Conservation (phyloP, 2,113 vertebrate genomes). For the Cavia aperea region DNA sequence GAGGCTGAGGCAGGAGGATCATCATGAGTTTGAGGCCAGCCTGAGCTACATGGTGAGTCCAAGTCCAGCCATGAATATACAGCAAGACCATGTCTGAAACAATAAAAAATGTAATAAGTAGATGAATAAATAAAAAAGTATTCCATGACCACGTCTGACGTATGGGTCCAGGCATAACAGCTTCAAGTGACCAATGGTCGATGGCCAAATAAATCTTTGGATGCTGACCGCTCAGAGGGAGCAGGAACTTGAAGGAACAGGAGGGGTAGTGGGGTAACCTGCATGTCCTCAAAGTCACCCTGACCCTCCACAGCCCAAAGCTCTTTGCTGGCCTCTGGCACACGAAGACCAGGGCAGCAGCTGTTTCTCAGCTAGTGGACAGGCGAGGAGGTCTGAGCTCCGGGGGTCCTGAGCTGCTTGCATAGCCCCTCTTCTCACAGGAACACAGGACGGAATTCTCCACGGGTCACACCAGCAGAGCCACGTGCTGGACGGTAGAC, state of each 20-base stretch:
- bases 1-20: background rate
- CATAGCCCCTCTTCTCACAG: background rate
- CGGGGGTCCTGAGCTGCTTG: background rate
- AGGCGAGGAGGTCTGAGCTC: background rate
- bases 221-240: background rate
- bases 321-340: background rate
- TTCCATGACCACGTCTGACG: no score
- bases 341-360: background rate
- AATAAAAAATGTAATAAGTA: background rate
- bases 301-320: rapidly evolving
- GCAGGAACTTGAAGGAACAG: background rate
- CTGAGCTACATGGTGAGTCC: background rate
- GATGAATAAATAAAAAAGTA: background rate
- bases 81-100: background rate
- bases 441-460: background rate
- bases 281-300: rapidly evolving
- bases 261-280: rapidly evolving
- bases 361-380: background rate
- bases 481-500: background rate
- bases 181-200: background rate
- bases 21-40: background rate
- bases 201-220: background rate
- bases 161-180: background rate
- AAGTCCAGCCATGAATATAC: background rate
- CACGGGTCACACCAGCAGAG: background rate